Percentiles rank a stretch among this genome's conserved stretches.
phyloP scores from a whole-genome alignment of 2,888 invertebrate genomes.

The Epirrhoe alternata region DNA sequence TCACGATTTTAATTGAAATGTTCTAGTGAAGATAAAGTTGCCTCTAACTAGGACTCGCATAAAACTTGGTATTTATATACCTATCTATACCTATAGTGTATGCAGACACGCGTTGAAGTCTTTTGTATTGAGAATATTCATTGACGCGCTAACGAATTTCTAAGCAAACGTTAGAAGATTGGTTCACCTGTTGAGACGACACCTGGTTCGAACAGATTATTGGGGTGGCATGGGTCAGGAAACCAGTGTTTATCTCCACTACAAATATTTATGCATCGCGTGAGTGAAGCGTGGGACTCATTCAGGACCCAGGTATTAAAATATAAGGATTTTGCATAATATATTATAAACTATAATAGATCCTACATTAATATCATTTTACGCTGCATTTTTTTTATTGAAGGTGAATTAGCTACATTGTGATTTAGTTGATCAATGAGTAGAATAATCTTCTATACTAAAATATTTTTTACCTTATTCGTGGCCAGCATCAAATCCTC shows the following conservation, averaged over 20 bases:
- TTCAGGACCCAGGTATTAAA: constrained; percentile 40
- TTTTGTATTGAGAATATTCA: constrained; percentile 28
- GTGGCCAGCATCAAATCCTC: constrained; percentile 73
- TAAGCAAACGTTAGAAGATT: constrained; percentile 29
- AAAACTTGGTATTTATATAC: constrained; percentile 17
- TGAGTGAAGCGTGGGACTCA: constrained; percentile 56
- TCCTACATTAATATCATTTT: no score
- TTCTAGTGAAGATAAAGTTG: constrained; percentile 5
- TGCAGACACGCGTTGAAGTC: constrained; percentile 34
- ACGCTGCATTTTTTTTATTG: no score
- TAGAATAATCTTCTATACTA: no score
- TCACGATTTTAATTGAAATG: constrained; percentile 20
- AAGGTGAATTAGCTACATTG: no score
- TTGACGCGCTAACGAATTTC: constrained; percentile 18
- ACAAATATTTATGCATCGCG: constrained; percentile 73
- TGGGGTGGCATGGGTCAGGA: constrained; percentile 54
- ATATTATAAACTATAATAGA: no score
- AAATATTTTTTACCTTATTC: constrained; percentile 69
- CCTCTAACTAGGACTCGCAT: constrained; percentile 22
- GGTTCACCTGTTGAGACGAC: constrained; percentile 72
- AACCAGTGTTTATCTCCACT: constrained; percentile 59
- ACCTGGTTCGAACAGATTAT: constrained; percentile 63
- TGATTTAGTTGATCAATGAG: no score
- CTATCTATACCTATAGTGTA: background rate
- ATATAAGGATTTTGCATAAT: constrained; percentile 47